These are phyloP conservation scores for Drosophila affinis DNA, from an alignment of 2,888 invertebrate genomes.

Conservation along the genomic window DNA sequence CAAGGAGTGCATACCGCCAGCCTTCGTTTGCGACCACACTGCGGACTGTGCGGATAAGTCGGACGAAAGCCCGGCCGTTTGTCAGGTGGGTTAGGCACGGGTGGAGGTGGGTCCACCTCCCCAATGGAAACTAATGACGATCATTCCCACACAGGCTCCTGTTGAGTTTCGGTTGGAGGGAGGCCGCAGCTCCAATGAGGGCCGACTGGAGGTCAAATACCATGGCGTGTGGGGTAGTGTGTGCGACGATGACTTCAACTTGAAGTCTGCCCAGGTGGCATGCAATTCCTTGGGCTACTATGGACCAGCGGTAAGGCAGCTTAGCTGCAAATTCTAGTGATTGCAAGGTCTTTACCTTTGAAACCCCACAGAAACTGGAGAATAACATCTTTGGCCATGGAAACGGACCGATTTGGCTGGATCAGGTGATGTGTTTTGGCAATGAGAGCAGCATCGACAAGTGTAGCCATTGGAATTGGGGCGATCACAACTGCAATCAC, in stretches of 20 bases:
- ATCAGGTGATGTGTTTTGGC: constrained; percentile 88
- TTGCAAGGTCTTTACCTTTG: background rate
- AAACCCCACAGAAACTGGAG: constrained; percentile 69
- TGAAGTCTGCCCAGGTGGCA: constrained; percentile 87
- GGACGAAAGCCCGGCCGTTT: constrained; percentile 86
- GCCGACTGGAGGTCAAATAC: constrained; percentile 88
- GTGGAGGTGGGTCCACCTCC: too few species aligned
- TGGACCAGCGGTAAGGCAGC: constrained; percentile 83
- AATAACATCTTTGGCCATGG: constrained; percentile 83
- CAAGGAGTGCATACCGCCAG: constrained; percentile 86
- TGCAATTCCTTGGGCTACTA: constrained; percentile 86
- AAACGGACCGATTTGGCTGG: constrained; percentile 89
- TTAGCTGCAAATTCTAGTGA: background rate
- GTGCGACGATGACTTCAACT: constrained; percentile 90
- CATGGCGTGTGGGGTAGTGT: constrained; percentile 90
- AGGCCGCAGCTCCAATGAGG: constrained; percentile 86
- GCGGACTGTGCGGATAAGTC: constrained; percentile 87
- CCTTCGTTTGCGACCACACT: constrained; percentile 88
- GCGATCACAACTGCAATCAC: constrained; percentile 89
- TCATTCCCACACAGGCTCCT: constrained; percentile 67
- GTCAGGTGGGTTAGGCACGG: constrained; percentile 84
- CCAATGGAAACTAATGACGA: background rate
- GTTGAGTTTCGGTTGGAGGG: constrained; percentile 87
- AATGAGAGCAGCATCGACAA: constrained; percentile 87
- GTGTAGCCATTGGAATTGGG: constrained; percentile 88